Percentiles rank a stretch among this genome's conserved stretches.
Evolutionary conservation across 2,888 invertebrate genomes (phyloP).

Genomic region (Sinotaia quadrata): DNA sequence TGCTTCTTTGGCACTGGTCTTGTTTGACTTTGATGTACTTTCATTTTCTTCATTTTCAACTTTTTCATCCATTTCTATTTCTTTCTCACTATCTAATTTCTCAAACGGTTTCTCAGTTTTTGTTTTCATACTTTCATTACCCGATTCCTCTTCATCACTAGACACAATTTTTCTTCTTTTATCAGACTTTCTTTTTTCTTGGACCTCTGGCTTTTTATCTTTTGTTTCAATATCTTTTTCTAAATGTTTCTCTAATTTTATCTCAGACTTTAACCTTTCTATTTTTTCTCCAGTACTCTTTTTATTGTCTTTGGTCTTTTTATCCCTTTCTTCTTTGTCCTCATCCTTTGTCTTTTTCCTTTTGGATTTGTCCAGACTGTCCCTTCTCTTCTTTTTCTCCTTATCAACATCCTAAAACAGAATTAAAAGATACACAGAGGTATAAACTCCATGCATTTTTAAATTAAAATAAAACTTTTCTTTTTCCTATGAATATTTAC

Average conservation of each 20-base stretch:
- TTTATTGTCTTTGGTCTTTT: constrained; percentile 25
- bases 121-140: constrained; percentile 22
- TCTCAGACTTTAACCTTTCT: constrained; percentile 3
- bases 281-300: constrained; percentile 11
- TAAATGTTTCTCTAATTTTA: background rate
- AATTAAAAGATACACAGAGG: constrained; percentile 21
- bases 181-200: background rate
- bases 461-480: too few relatives aligned
- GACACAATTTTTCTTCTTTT: constrained; percentile 26
- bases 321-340: constrained; percentile 44
- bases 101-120: constrained; percentile 19
- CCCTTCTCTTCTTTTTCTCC: constrained; percentile 30
- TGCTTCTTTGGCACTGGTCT: background rate
- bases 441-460: too few relatives aligned
- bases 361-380: constrained; percentile 30
- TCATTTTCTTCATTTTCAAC: constrained; percentile 11
- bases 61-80: constrained; percentile 1
- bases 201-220: background rate
- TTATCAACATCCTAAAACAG: constrained; percentile 25
- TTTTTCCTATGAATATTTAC: too few relatives aligned
- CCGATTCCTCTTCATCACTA: constrained; percentile 29
- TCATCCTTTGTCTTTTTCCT: constrained; percentile 49
- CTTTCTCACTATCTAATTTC: constrained; percentile 14
- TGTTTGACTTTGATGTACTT: background rate
- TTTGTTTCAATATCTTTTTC: constrained; percentile 20